These are phyloP conservation scores for Abramis brama DNA, from an alignment of 2,113 vertebrate genomes.

Conservation along the genomic window DNA sequence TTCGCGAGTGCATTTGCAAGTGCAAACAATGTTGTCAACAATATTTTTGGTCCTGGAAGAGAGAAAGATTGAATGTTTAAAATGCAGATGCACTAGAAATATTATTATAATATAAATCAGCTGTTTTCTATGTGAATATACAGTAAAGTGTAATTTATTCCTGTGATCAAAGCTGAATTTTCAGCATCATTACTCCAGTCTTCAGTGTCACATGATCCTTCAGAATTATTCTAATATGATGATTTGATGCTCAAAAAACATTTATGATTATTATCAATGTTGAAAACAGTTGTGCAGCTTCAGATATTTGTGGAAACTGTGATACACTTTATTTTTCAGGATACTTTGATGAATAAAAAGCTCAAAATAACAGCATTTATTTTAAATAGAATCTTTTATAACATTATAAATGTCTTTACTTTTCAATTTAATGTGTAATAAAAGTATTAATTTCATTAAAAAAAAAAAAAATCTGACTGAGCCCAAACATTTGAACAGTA, in stretches of 20 bases:
- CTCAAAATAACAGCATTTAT: neutral
- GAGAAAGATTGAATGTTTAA: neutral
- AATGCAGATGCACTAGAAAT: neutral
- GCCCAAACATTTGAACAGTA: neutral
- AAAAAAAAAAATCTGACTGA: neutral
- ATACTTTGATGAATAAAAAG: neutral
- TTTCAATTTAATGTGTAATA: neutral
- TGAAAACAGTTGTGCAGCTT: neutral
- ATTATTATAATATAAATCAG: fast-evolving
- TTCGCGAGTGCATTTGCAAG: neutral
- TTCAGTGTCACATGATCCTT: neutral
- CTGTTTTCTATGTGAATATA: too few relatives aligned
- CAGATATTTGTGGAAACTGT: neutral
- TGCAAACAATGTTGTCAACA: neutral
- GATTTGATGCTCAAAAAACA: neutral
- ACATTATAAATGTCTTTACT: neutral
- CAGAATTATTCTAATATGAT: neutral
- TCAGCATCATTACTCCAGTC: neutral
- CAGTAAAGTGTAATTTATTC: too few relatives aligned
- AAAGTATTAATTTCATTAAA: too few relatives aligned
- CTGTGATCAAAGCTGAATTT: neutral
- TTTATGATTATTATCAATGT: neutral
- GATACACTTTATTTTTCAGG: too few relatives aligned
- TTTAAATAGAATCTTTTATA: too few relatives aligned
- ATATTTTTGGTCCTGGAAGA: neutral